Conservation (phyloP, 2,113 vertebrate species). For the Protobothrops flavoviridis region DNA sequence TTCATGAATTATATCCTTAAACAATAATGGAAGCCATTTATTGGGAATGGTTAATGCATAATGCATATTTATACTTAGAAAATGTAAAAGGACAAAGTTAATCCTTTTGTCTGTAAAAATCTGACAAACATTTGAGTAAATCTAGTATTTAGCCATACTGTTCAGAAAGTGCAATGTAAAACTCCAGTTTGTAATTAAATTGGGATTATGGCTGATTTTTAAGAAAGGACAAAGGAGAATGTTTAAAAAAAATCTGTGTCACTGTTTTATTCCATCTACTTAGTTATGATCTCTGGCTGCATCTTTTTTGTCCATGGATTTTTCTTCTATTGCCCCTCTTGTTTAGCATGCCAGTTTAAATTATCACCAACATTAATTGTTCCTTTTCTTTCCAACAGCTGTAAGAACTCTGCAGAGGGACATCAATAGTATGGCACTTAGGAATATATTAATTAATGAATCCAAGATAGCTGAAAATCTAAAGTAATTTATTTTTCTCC, state of each 20-base stretch:
- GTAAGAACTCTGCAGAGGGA: slow-evolving; percentile 55
- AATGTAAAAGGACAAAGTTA: background rate
- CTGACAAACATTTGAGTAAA: background rate
- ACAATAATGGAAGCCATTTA: background rate
- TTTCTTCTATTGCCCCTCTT: slow-evolving; percentile 36
- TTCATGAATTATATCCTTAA: background rate
- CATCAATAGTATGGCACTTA: slow-evolving; percentile 33
- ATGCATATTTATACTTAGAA: background rate
- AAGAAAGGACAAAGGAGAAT: slow-evolving; percentile 27
- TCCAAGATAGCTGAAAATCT: slow-evolving; percentile 34
- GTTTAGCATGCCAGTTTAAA: slow-evolving; percentile 55
- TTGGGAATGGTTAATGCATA: background rate
- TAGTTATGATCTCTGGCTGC: slow-evolving; percentile 40
- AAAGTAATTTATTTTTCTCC: slow-evolving; percentile 57
- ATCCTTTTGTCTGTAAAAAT: background rate
- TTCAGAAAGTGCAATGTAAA: background rate
- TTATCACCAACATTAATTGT: slow-evolving; percentile 62
- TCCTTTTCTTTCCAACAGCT: slow-evolving; percentile 61
- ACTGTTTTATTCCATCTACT: slow-evolving; percentile 41
- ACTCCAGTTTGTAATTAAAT: background rate
- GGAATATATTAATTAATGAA: slow-evolving; percentile 61
- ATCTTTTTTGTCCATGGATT: slow-evolving; percentile 44
- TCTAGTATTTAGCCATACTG: background rate
- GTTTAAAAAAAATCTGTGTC: slow-evolving; percentile 9
- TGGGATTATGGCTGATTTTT: background rate